phyloP scores from a whole-genome alignment of 1,140 invertebrate genomes.

The Atta texana region DNA sequence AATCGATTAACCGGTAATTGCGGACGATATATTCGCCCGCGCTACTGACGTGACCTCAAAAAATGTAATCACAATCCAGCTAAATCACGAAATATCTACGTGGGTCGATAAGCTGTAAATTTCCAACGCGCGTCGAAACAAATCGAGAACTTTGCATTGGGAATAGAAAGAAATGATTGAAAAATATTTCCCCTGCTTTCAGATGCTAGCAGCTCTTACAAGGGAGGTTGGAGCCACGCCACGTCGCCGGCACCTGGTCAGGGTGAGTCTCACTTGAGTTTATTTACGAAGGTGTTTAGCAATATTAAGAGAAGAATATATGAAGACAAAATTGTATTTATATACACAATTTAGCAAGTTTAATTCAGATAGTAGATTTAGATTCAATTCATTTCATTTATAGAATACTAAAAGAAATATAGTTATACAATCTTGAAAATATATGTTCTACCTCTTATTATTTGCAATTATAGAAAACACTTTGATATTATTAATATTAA shows the following conservation, averaged over 20 bases:
- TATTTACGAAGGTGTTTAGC: background rate
- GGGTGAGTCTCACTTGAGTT: constrained; percentile 78
- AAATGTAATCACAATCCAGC: constrained; percentile 52
- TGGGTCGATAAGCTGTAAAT: constrained; percentile 36
- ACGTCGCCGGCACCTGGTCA: constrained; percentile 87
- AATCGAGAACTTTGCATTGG: background rate
- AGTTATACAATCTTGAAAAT: background rate
- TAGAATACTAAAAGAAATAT: background rate
- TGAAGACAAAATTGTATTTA: background rate
- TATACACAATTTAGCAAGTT: background rate
- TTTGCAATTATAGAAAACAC: constrained; percentile 5
- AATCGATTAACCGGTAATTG: constrained; percentile 73
- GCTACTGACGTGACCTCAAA: constrained; percentile 72
- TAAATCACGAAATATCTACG: constrained; percentile 49
- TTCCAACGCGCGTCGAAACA: background rate
- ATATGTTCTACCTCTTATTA: background rate
- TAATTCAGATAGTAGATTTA: background rate
- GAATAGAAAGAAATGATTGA: background rate
- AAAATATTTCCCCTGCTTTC: constrained; percentile 69
- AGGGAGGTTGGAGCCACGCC: constrained; percentile 89
- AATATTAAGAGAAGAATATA: background rate
- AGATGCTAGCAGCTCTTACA: constrained; percentile 89
- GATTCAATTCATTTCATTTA: background rate
- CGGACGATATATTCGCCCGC: constrained; percentile 62
- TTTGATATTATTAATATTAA: constrained; percentile 21